Evolutionary conservation across 2,888 invertebrate genomes (phyloP), one percentile per base, ranked within the genome.

Genomic region (Campoplex capitator): DNA sequence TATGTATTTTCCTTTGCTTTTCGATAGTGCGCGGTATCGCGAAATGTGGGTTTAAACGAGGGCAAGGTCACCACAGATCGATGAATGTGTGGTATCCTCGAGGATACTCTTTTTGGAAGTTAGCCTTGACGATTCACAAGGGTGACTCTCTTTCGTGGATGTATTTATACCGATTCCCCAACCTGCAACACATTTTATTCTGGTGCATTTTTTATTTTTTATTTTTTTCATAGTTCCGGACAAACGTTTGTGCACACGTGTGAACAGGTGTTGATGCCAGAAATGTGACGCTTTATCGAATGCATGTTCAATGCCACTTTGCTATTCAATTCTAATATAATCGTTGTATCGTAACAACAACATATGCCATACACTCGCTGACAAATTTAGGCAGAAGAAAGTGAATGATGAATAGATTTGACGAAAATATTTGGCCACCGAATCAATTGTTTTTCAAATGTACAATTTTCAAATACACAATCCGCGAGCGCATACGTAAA

Each of bases 21-120:
- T 65, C 62, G 65, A 65, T 51, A 62, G 67, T 56, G 32, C 54
- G 65, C 65, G 32, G 56, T 81, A 76, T 48, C 56, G n/a, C 71
- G 67, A 75, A 74, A 58, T 56, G 75, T 51, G 86, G 77, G 32
- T 77, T 86, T 73, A 81, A 86, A 86, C 74, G 86, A 78, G 86
- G 80, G 77, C 86, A 86, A 86, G 86, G 86, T 86, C 77, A 76
- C 45, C 35, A 23, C 84, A 84, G 86, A 86, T 86, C 86, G 84
- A 77, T 62, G 77, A 84, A 86, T 84, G 65, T 67, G 16, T 45
- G 45, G 38, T 86, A 86, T 86, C 86, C 84, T 86, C 86, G 86
- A 81, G 51, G 73, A 86, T 86, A 73, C 86, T 84, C 68, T 86
- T 86, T 86, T 86, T 84, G 86, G 86, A 73, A 81, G 77, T 78